Conservation (phyloP, 2,888 invertebrate species). For the Orthosia cruda region DNA sequence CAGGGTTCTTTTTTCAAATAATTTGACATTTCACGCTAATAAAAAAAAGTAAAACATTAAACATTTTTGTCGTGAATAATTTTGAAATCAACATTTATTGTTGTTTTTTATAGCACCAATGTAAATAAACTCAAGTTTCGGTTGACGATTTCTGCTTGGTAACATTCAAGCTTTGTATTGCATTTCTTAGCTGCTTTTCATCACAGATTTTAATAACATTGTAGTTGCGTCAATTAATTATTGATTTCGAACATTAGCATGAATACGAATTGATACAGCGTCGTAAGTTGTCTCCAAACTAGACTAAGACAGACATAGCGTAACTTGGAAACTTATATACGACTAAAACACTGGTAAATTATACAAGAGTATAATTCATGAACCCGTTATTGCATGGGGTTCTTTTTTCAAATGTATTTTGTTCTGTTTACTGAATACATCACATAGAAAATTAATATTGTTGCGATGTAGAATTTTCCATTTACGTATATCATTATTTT, state of each 20-base stretch:
- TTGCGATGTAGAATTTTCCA: slow-evolving; percentile 6
- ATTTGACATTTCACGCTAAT: slow-evolving; percentile 44
- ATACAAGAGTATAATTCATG: slow-evolving; percentile 53
- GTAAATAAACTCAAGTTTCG: slow-evolving; percentile 58
- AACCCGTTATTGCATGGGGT: slow-evolving; percentile 28
- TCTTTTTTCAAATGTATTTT: slow-evolving; percentile 5
- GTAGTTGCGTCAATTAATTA: slow-evolving; percentile 52
- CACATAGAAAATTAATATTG: slow-evolving; percentile 15
- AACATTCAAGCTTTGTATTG: slow-evolving; percentile 47
- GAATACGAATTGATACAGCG: slow-evolving; percentile 37
- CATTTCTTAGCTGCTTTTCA: slow-evolving; percentile 59
- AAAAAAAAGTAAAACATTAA: slow-evolving; percentile 53
- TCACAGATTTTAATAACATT: slow-evolving; percentile 66
- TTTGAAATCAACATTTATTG: slow-evolving; percentile 47
- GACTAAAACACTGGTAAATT: slow-evolving; percentile 52
- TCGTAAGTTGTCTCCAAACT: slow-evolving; percentile 71
- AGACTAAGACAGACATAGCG: slow-evolving; percentile 80
- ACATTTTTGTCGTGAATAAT: slow-evolving; percentile 47
- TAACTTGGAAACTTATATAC: slow-evolving; percentile 73
- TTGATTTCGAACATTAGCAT: slow-evolving; percentile 36
- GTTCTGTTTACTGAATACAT: slow-evolving; percentile 33
- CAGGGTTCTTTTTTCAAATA: slow-evolving; percentile 74
- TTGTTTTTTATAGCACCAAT: slow-evolving; percentile 68
- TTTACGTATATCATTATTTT: slow-evolving; percentile 48
- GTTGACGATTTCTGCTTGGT: slow-evolving; percentile 36